Evolutionary conservation across 2,888 invertebrate genomes (phyloP).

Genomic region (Eupeodes luniger): DNA sequence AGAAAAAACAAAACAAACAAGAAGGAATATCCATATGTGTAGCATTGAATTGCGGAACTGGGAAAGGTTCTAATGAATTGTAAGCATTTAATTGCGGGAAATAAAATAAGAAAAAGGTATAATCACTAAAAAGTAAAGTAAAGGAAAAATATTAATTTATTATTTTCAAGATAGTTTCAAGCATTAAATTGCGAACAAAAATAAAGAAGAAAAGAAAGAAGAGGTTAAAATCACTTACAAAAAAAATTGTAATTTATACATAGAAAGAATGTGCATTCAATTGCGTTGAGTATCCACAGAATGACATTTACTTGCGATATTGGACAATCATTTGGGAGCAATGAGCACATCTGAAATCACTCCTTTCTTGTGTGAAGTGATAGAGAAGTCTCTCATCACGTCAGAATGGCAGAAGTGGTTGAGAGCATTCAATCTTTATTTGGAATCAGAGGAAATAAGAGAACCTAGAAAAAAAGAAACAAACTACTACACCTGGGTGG

Average conservation of each 20-base stretch:
- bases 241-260: not conserved
- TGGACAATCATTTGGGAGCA: not conserved
- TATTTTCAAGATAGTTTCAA: not conserved
- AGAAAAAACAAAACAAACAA: conserved; percentile 6
- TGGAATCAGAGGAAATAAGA: conserved; percentile 61
- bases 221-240: not conserved
- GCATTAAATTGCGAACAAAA: conserved; percentile 24
- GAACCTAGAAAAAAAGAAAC: conserved; percentile 48
- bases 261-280: conserved; percentile 2
- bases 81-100: not conserved
- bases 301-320: not conserved
- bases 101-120: conserved; percentile 7
- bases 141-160: conserved; percentile 9
- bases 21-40: not conserved
- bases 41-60: conserved; percentile 10
- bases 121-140: not conserved
- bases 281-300: conserved; percentile 5
- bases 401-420: conserved; percentile 67
- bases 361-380: not conserved
- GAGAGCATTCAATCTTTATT: conserved; percentile 49
- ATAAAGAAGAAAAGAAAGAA: not conserved
- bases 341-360: no score
- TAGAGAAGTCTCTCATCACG: conserved; percentile 23
- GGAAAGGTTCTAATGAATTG: not conserved
- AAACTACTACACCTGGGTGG: conserved; percentile 68